Evolutionary conservation across 2,888 invertebrate species (phyloP).

Genomic region (Crossocerus cetratus): DNA sequence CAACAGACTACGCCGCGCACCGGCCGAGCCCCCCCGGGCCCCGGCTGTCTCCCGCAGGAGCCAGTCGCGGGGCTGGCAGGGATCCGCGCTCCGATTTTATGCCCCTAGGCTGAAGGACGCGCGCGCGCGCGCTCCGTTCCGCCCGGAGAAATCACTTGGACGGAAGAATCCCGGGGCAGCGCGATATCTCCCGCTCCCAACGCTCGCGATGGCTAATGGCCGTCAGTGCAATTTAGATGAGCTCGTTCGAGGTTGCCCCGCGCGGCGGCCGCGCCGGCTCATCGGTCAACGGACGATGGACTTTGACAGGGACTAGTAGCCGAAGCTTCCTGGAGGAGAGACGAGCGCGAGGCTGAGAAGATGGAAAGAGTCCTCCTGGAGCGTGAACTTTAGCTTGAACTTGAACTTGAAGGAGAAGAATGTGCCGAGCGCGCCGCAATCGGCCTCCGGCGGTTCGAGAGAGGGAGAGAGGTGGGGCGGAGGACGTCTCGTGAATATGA

Average conservation of each 20-base stretch:
- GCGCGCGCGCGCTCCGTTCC: too few relatives aligned
- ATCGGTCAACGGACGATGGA: constrained; percentile 50
- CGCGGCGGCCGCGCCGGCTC: constrained; percentile 18
- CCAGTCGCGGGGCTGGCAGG: too few relatives aligned
- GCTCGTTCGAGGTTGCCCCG: constrained; percentile 11
- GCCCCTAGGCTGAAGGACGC: too few relatives aligned
- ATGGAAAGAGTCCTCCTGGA: background rate
- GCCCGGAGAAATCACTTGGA: too few relatives aligned
- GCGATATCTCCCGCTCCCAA: constrained; percentile 6
- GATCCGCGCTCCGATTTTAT: too few relatives aligned
- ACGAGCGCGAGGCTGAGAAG: background rate
- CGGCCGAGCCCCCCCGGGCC: too few relatives aligned
- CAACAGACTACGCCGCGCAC: too few relatives aligned
- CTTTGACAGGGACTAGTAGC: constrained; percentile 44
- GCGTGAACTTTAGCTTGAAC: constrained; percentile 2
- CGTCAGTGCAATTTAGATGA: constrained; percentile 48
- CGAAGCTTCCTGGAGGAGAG: background rate
- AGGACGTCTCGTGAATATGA: constrained; percentile 27
- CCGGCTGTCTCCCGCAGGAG: too few relatives aligned
- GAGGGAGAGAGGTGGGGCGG: background rate
- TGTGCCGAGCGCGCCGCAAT: background rate
- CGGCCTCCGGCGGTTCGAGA: too few relatives aligned
- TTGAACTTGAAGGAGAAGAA: background rate
- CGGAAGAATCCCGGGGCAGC: too few relatives aligned
- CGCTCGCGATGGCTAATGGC: constrained; percentile 15